Evolutionary conservation across 2,888 invertebrate genomes (phyloP).

Genomic region (Peribatodes rhomboidaria): DNA sequence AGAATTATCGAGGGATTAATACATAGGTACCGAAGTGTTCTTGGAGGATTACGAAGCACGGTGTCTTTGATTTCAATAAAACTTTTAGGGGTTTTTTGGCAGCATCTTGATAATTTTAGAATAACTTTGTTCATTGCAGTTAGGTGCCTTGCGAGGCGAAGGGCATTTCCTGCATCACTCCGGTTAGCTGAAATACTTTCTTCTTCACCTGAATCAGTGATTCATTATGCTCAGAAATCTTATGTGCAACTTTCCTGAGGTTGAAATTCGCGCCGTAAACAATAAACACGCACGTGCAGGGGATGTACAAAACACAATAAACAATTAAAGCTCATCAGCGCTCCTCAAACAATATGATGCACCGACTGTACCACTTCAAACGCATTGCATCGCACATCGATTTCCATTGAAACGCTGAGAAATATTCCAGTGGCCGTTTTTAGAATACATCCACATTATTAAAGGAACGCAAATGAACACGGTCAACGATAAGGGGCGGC

Average conservation of each 20-base stretch:
- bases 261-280: conserved; percentile 59
- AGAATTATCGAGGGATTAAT: too few species aligned
- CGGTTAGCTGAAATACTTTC: conserved; percentile 20
- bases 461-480: conserved; percentile 63
- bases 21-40: too few species aligned
- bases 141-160: conserved; percentile 12
- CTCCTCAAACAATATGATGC: conserved; percentile 54
- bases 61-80: neutral
- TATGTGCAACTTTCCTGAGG: conserved; percentile 48
- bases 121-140: neutral
- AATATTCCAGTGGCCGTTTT: conserved; percentile 52
- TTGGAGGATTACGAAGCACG: too few species aligned
- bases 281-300: conserved; percentile 58
- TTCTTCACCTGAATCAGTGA: conserved; percentile 45
- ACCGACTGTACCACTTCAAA: conserved; percentile 63
- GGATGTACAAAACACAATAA: conserved; percentile 66
- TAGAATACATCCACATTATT: conserved; percentile 48
- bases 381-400: conserved; percentile 53
- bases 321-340: conserved; percentile 69
- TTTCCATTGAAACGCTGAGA: conserved; percentile 51
- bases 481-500: conserved; percentile 63
- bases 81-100: neutral
- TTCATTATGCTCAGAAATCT: conserved; percentile 49
- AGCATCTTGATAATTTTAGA: neutral
- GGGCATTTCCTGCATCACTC: conserved; percentile 12